A percentile compares a stretch with the other conserved stretches of the same genome.
phyloP scores from a whole-genome alignment of 2,113 vertebrate species.

The Cyprinodon tularosa region DNA sequence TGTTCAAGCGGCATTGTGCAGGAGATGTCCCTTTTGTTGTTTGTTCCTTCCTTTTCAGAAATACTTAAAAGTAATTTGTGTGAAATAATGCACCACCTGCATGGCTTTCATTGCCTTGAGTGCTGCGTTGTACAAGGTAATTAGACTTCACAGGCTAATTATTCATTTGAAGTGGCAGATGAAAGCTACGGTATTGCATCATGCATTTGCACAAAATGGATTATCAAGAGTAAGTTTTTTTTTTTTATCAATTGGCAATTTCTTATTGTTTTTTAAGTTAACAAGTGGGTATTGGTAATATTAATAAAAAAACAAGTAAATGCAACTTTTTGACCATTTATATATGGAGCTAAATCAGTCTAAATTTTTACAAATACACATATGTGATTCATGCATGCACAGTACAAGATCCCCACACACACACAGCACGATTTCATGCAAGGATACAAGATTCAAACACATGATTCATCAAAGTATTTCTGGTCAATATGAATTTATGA shows the following conservation, averaged over 20 bases:
- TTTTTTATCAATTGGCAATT: background rate
- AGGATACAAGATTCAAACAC: too few species aligned
- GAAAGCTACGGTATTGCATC: background rate
- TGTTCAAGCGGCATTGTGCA: background rate
- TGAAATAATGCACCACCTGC: slow-evolving; percentile 31
- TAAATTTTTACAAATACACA: too few species aligned
- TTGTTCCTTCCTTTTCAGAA: slow-evolving; percentile 2
- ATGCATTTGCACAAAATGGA: background rate
- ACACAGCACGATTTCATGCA: too few species aligned
- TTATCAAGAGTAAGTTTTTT: background rate
- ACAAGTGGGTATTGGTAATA: background rate
- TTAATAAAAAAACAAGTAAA: background rate
- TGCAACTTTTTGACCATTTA: too few species aligned
- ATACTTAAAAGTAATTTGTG: slow-evolving; percentile 1
- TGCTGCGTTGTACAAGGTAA: slow-evolving; percentile 9
- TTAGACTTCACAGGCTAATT: slow-evolving; percentile 5
- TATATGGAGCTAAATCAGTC: too few species aligned
- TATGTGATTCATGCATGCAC: too few species aligned
- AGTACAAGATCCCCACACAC: too few species aligned
- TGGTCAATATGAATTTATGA: too few species aligned
- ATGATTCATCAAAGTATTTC: too few species aligned
- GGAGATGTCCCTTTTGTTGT: background rate
- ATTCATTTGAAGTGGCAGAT: slow-evolving; percentile 10
- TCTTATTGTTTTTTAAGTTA: background rate
- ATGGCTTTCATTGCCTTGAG: background rate